Evolutionary conservation across 2,888 invertebrate genomes (phyloP), one percentile per base, ranked within the genome.

Genomic region (Drosophila affinis): DNA sequence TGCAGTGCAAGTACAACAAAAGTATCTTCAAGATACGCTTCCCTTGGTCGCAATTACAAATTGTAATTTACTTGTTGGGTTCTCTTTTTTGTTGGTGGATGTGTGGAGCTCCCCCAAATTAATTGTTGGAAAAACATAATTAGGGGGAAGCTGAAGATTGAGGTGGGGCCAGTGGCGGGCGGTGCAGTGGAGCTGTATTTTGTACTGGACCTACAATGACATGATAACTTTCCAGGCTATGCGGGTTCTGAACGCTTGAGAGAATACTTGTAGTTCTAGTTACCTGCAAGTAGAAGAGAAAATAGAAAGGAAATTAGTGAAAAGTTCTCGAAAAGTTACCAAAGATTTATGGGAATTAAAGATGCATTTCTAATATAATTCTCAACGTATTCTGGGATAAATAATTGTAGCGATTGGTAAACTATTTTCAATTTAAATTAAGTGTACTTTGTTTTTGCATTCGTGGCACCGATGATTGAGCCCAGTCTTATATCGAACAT

Each of bases 11-110:
- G 52, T 60, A 72, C 34, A 52, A 29, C 29, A 58, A 58, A 44
- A 46, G 62, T 74, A 83, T 79, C 79, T 82, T 72, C 1, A 67
- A 83, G 87, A 81, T 76, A 82, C 82, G 86, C 84, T 83, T 86
- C 62, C 77, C 75, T 77, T 76, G 71, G 71, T 17, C 62, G 54
- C 81, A 86, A 81, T 83, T 75, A 86, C 70, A 29, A 62, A 53
- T 45, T 70, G 53, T 78, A 56, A 39, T 72, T 65, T 60, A 46
- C 10, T 48, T 21, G 18, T 34, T 12, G 32, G 32, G 4, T 59
- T 24, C 17, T 52, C 9, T 34, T 44, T 55, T 46, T 27, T 58
- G 52, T 57, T 57, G 60, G 9, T 51, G 56, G 24, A 44, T 7
- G n/a, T 10, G 29, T 54, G 21, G 32, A 44, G 51, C 52, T 47